Percentiles rank a stretch among this genome's conserved stretches.
phyloP scores from a whole-genome alignment of 2,797 vertebrate species.

The Benthosema pterotum region DNA sequence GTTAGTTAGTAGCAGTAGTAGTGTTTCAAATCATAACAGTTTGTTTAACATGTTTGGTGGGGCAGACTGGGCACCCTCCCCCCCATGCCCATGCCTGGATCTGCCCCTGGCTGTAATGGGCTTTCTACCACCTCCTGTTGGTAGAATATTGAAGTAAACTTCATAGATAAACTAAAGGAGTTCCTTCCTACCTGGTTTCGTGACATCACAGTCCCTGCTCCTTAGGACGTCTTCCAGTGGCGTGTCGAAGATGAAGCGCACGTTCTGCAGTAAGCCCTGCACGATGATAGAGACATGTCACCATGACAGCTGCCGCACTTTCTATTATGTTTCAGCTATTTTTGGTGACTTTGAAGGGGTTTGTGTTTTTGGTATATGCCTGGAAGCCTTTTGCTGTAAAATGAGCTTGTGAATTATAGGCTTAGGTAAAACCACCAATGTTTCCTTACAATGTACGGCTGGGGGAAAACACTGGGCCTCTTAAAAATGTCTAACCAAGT shows the following conservation, averaged over 20 bases:
- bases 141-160: neutral
- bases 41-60: too few species aligned
- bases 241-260: slow-evolving; percentile 88
- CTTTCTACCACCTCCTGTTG: slow-evolving; percentile 3
- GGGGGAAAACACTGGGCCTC: slow-evolving; percentile 25
- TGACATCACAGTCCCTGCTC: slow-evolving; percentile 88
- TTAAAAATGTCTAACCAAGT: neutral
- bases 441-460: slow-evolving; percentile 25
- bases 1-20: too few species aligned
- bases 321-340: slow-evolving; percentile 4
- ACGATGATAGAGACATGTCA: slow-evolving; percentile 20
- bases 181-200: slow-evolving; percentile 84
- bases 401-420: slow-evolving; percentile 36
- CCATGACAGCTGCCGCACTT: neutral
- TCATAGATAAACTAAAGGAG: neutral
- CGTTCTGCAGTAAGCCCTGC: slow-evolving; percentile 94
- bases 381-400: slow-evolving; percentile 37
- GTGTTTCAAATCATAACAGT: too few species aligned
- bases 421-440: slow-evolving; percentile 30
- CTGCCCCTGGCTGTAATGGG: too few species aligned
- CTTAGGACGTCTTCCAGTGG: slow-evolving; percentile 88
- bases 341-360: slow-evolving; percentile 21
- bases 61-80: too few species aligned
- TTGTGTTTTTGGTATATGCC: slow-evolving; percentile 21
- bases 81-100: too few species aligned